Percentiles rank a stretch among this genome's conserved stretches.
These are phyloP conservation scores for Nomada flava DNA, from an alignment of 2,888 invertebrate species.

Conservation along the genomic window DNA sequence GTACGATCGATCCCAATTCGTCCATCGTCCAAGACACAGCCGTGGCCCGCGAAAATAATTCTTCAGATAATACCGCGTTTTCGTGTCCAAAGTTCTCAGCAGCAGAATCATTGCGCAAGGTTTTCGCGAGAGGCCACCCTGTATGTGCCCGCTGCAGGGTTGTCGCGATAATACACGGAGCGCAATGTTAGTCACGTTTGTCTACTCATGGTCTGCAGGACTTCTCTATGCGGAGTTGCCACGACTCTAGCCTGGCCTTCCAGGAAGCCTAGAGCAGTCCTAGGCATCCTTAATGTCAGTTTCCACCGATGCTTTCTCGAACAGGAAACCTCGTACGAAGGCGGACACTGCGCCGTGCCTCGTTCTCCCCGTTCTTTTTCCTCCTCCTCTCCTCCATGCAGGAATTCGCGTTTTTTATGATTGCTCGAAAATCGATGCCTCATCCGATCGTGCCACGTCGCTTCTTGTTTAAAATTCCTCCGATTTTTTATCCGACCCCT, in stretches of 20 bases:
- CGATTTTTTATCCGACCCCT: background rate
- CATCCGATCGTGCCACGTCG: conserved; percentile 9
- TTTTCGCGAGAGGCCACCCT: conserved; percentile 59
- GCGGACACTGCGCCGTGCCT: conserved; percentile 14
- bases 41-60: too few species aligned
- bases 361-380: conserved; percentile 8
- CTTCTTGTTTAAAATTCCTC: background rate
- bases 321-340: conserved; percentile 27
- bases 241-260: conserved; percentile 62
- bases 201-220: conserved; percentile 74
- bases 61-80: too few species aligned
- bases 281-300: conserved; percentile 61
- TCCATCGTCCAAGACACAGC: too few species aligned
- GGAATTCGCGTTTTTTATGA: conserved; percentile 29
- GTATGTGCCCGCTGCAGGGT: conserved; percentile 59
- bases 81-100: background rate
- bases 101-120: background rate
- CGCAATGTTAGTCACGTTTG: conserved; percentile 74
- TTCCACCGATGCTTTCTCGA: conserved; percentile 48
- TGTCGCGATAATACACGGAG: conserved; percentile 69
- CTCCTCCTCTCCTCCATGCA: background rate
- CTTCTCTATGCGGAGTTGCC: conserved; percentile 75
- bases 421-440: conserved; percentile 31
- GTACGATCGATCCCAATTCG: too few species aligned
- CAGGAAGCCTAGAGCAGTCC: conserved; percentile 65